Percentiles rank a stretch among this genome's conserved stretches.
phyloP scores from a whole-genome alignment of 1,140 invertebrate genomes.

The Bathynomus jamesi region DNA sequence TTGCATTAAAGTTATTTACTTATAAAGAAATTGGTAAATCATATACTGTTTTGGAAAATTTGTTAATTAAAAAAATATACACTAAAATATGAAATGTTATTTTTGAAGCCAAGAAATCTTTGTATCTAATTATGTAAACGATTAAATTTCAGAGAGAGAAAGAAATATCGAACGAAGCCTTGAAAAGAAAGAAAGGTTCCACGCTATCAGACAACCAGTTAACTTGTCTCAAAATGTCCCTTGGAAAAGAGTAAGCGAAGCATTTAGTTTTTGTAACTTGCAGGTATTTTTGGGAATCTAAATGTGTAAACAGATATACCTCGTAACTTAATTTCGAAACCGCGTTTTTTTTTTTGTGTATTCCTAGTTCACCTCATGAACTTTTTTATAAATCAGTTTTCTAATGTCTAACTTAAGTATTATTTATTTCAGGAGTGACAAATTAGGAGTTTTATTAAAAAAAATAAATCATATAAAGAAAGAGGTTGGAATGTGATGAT shows the following conservation, averaged over 20 bases:
- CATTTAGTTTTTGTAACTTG: not conserved
- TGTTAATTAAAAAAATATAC: not conserved
- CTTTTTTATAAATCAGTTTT: not conserved
- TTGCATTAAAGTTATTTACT: not conserved
- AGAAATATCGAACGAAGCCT: not conserved
- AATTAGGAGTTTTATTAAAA: constrained; percentile 4
- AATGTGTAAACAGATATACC: not conserved
- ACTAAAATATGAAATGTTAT: not conserved
- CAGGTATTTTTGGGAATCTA: not conserved
- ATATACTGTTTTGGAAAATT: not conserved
- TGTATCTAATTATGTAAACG: not conserved
- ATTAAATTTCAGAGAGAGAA: not conserved
- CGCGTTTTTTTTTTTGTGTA: not conserved
- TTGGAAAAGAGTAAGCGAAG: constrained; percentile 11
- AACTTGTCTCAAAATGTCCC: constrained; percentile 43
- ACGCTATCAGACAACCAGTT: constrained; percentile 1
- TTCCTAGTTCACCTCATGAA: not conserved
- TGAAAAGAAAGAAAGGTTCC: not conserved
- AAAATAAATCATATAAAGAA: constrained; percentile 10
- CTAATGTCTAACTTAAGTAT: not conserved
- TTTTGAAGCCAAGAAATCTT: not conserved
- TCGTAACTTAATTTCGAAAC: no score
- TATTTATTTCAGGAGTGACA: constrained; percentile 10
- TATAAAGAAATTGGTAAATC: not conserved
- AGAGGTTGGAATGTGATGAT: not conserved